phyloP scores from a whole-genome alignment of 1,140 invertebrate species.

The Cylas formicarius region DNA sequence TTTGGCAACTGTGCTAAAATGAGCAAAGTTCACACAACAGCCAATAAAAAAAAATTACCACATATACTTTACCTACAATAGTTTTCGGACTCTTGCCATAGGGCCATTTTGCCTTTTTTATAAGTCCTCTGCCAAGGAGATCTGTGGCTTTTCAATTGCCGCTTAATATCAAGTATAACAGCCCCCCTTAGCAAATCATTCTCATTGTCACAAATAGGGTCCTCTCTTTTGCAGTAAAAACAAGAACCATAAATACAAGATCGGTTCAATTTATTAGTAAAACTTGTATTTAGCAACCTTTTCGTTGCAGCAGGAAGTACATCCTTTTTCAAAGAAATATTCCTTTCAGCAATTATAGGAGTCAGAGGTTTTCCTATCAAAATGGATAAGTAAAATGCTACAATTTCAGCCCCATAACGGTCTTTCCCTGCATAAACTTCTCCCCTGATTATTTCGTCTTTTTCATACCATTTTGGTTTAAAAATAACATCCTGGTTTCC shows the following conservation, averaged over 20 bases:
- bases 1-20: slow-evolving; percentile 46
- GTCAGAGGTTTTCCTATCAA: slow-evolving; percentile 70
- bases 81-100: slow-evolving; percentile 70
- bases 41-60: neutral
- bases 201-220: slow-evolving; percentile 71
- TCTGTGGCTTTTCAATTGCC: slow-evolving; percentile 57
- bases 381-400: slow-evolving; percentile 82
- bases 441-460: slow-evolving; percentile 67
- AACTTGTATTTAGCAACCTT: slow-evolving; percentile 55
- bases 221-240: slow-evolving; percentile 74
- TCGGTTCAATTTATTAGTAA: slow-evolving; percentile 45
- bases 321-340: slow-evolving; percentile 67
- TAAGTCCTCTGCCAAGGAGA: slow-evolving; percentile 90
- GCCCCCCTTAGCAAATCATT: slow-evolving; percentile 67
- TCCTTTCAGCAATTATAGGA: slow-evolving; percentile 71
- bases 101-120: slow-evolving; percentile 60
- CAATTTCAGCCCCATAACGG: slow-evolving; percentile 89
- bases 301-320: slow-evolving; percentile 62
- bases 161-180: slow-evolving; percentile 75
- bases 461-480: slow-evolving; percentile 84
- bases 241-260: slow-evolving; percentile 85
- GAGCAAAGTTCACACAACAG: slow-evolving; percentile 26
- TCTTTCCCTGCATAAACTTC: slow-evolving; percentile 83
- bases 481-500: slow-evolving; percentile 75
- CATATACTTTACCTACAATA: slow-evolving; percentile 63